Evolutionary conservation across 1,140 invertebrate species (phyloP).

Genomic region (Drosophila teissieri): DNA sequence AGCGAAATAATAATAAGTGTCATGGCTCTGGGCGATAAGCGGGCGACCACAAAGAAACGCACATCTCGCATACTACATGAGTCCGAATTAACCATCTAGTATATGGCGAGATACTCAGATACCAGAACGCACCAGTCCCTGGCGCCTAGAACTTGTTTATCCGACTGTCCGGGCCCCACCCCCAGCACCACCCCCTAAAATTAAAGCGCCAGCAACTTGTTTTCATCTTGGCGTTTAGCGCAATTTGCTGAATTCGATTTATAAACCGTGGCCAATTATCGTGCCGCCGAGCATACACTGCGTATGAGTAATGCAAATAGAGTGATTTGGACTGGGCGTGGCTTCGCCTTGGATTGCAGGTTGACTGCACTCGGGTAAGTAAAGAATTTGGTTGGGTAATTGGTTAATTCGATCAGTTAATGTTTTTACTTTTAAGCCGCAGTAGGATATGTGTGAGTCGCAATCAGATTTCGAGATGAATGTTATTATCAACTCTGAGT

Average conservation of each 20-base stretch:
- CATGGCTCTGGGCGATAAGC: conserved; percentile 63
- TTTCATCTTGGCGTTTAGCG: conserved; percentile 47
- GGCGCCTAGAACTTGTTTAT: conserved; percentile 73
- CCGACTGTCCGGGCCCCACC: neutral
- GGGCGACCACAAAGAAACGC: conserved; percentile 35
- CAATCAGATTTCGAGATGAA: neutral
- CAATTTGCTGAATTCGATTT: conserved; percentile 48
- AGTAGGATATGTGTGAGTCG: no score
- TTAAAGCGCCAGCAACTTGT: conserved; percentile 42
- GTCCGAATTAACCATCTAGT: conserved; percentile 16
- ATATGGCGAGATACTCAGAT: conserved; percentile 26
- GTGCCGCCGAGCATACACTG: conserved; percentile 11
- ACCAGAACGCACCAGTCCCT: conserved; percentile 59
- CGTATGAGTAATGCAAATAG: conserved; percentile 59
- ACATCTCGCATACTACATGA: conserved; percentile 14
- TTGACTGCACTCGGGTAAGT: conserved; percentile 27
- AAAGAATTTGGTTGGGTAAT: neutral
- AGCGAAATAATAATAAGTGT: conserved; percentile 40
- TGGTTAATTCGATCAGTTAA: no score
- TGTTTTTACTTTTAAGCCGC: no score
- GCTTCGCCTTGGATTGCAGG: conserved; percentile 19
- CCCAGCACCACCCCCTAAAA: conserved; percentile 1
- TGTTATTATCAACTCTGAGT: neutral
- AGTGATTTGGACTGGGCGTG: conserved; percentile 18
- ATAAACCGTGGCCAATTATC: conserved; percentile 47